Conservation (phyloP, 2,113 vertebrate species). For the Amazona vittata region DNA sequence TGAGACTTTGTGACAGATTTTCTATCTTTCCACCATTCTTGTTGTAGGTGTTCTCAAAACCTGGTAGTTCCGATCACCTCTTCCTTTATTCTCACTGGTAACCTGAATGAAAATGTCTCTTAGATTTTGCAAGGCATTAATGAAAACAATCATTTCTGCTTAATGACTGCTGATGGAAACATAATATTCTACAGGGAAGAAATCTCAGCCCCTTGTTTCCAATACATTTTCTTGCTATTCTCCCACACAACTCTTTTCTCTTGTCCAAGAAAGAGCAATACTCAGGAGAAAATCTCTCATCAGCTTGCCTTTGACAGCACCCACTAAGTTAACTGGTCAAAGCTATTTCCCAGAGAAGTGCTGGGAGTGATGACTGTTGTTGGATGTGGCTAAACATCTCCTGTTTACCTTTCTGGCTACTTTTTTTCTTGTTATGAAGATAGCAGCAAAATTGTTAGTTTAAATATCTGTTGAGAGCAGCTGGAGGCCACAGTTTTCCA, state of each 20-base stretch:
- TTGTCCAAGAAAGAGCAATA: background rate
- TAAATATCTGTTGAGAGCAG: background rate
- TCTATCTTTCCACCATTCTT: slow-evolving; percentile 38
- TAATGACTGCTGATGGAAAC: background rate
- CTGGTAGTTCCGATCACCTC: background rate
- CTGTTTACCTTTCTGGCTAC: background rate
- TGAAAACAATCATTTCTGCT: background rate
- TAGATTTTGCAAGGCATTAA: background rate
- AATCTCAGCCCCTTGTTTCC: background rate
- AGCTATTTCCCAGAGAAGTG: background rate
- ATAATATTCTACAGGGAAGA: background rate
- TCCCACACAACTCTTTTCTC: background rate
- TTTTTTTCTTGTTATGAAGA: background rate
- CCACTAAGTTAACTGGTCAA: background rate
- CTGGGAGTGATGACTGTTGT: background rate
- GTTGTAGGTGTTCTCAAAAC: slow-evolving; percentile 41
- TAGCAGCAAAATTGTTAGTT: background rate
- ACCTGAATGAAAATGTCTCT: background rate
- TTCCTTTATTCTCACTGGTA: background rate
- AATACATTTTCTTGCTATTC: background rate
- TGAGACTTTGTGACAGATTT: slow-evolving; percentile 23
- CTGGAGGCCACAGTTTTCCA: background rate
- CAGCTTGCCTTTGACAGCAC: background rate
- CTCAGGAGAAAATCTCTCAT: background rate
- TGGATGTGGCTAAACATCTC: background rate